Conservation (phyloP, 2,113 vertebrate genomes). For the Pavo muticus region DNA sequence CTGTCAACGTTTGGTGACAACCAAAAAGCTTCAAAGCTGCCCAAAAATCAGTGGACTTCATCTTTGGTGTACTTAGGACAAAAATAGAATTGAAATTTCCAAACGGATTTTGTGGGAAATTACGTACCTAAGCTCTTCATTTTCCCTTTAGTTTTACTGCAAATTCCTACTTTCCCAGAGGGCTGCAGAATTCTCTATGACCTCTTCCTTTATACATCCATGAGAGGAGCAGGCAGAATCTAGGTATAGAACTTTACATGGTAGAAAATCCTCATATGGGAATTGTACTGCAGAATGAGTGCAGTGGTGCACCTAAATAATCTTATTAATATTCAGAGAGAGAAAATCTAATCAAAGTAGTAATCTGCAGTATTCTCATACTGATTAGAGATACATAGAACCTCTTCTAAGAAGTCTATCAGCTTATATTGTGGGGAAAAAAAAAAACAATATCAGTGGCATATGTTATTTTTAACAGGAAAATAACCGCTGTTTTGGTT, state of each 20-base stretch:
- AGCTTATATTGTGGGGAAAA: not conserved
- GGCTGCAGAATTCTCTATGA: not conserved
- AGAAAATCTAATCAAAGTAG: conserved; percentile 28
- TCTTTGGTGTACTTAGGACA: not conserved
- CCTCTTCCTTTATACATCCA: not conserved
- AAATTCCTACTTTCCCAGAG: not conserved
- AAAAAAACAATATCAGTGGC: not conserved
- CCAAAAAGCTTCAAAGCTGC: not conserved
- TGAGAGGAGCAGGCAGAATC: not conserved
- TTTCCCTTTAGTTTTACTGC: not conserved
- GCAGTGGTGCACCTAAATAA: not conserved
- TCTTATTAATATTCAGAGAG: conserved; percentile 44
- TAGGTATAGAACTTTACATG: conserved; percentile 20
- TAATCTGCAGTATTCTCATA: conserved; percentile 24
- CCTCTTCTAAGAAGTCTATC: not conserved
- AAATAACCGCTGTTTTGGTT: not conserved
- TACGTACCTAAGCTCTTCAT: not conserved
- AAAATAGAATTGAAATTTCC: not conserved
- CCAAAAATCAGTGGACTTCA: not conserved
- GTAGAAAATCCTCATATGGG: conserved; percentile 2
- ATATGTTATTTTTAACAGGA: not conserved
- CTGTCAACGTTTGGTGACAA: not conserved
- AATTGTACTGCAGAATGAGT: conserved; percentile 16
- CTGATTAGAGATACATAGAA: not conserved
- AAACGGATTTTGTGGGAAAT: not conserved